These are phyloP conservation scores for Keiferia lycopersicella DNA, from an alignment of 2,888 invertebrate genomes.

Conservation along the genomic window DNA sequence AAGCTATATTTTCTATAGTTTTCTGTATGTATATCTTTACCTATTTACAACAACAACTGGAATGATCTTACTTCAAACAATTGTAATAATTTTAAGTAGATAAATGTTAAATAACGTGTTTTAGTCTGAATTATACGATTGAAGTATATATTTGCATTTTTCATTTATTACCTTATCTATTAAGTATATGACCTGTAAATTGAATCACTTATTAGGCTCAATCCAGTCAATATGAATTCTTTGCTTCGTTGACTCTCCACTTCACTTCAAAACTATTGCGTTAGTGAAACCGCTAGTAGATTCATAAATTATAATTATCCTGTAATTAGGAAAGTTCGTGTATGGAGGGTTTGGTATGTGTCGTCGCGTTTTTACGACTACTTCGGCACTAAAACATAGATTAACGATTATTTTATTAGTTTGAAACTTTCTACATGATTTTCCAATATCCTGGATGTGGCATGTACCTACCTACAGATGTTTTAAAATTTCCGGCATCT, in stretches of 20 bases:
- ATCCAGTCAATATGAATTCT: too few species aligned
- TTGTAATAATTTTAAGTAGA: constrained; percentile 8
- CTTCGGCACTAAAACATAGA: constrained; percentile 13
- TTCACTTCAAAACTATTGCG: too few species aligned
- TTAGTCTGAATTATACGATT: constrained; percentile 37
- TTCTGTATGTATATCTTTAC: not conserved
- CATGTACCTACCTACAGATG: not conserved
- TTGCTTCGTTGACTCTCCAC: too few species aligned
- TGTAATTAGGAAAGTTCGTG: constrained; percentile 7
- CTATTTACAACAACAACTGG: not conserved
- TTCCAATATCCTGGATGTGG: not conserved
- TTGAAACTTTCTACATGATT: not conserved
- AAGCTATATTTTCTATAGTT: not conserved
- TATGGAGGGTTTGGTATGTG: not conserved
- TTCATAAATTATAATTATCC: not conserved
- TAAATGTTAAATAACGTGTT: constrained; percentile 6
- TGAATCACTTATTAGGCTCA: too few species aligned
- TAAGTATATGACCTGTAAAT: too few species aligned
- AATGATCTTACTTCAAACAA: not conserved
- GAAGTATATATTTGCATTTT: constrained; percentile 17
- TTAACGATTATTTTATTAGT: constrained; percentile 13
- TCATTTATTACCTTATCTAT: not conserved
- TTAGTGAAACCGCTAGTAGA: too few species aligned
- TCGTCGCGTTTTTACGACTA: not conserved
- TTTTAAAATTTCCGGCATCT: too few species aligned